Conservation (phyloP, 2,888 invertebrate species). For the Eupithecia dodoneata region DNA sequence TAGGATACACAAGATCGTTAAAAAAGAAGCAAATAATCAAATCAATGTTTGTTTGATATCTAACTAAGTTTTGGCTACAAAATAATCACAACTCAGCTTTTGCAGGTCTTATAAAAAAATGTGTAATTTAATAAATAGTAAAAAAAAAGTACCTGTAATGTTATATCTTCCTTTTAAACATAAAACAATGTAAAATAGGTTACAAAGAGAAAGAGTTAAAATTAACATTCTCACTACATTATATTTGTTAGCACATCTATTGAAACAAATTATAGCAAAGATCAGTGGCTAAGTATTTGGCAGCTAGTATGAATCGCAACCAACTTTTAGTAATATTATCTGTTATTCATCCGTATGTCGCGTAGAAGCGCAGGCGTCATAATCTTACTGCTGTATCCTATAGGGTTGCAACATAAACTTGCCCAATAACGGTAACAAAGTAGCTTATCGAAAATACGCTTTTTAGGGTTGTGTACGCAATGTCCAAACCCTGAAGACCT, state of each 20-base stretch:
- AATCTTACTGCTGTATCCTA: slow-evolving; percentile 21
- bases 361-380: slow-evolving; percentile 35
- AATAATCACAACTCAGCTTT: no score
- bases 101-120: no score
- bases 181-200: neutral
- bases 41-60: no score
- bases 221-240: neutral
- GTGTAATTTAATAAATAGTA: no score
- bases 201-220: slow-evolving; percentile 2
- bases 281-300: slow-evolving; percentile 31
- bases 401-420: slow-evolving; percentile 30
- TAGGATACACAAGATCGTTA: neutral
- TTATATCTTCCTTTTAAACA: neutral
- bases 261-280: slow-evolving; percentile 16
- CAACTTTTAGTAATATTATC: slow-evolving; percentile 29
- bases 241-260: neutral
- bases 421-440: neutral
- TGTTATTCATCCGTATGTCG: slow-evolving; percentile 35
- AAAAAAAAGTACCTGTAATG: no score
- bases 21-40: neutral
- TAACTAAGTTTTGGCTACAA: no score
- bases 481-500: neutral
- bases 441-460: neutral
- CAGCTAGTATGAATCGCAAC: slow-evolving; percentile 25
- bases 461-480: neutral